Base-by-base conservation (phyloP, 2,113 vertebrate species). In the Melierax canorus region DNA sequence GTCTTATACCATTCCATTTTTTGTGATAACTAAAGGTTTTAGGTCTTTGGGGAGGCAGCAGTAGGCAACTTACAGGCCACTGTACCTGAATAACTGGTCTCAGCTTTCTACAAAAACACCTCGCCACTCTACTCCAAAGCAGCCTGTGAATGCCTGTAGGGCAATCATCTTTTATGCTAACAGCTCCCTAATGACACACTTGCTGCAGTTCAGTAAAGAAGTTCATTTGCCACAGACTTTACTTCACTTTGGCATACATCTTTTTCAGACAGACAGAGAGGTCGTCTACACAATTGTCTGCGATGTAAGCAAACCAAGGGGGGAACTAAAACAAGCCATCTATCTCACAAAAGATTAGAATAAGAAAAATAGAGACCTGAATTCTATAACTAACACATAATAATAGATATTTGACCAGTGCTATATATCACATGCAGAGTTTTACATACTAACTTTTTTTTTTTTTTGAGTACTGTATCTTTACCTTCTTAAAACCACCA, bases 131-230 rank as follows among this genome's bases (percentile, higher is more conserved):
- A 12, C 72, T 91, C 73, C 69, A 78, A 48, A 81, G 86, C 43
- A 89, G 53, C 34, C 73, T 75, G 56, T 72, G 66, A 89, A 90
- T 38, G 78, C 60, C 95, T 64, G 83, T 64, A 89, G 88, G 96
- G 88, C 79, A 92, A 82, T 51, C 63, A 75, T 81, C 95, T 64
- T 48, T 74, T 41, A 86, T 48, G 48, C 56, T n/a, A 92, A 72
- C 77, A 94, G 76, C 75, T 94, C 88, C 76, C 88, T 94, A 94
- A 92, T 64, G 51, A 89, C 92, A 89, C 36, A 26, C 51, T 81
- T 78, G 48, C 73, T 75, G 69, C 74, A 94, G 56, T 34, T 64
- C 83, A 88, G 63, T 74, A 39, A 95, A 85, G 55, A 82, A 71
- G 41, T 86, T 93, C 29, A 29, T 73, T 74, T 8, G 6, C 60